These are phyloP conservation scores for Marmota flaviventris DNA, from an alignment of 2,113 vertebrate species.

Conservation along the genomic window DNA sequence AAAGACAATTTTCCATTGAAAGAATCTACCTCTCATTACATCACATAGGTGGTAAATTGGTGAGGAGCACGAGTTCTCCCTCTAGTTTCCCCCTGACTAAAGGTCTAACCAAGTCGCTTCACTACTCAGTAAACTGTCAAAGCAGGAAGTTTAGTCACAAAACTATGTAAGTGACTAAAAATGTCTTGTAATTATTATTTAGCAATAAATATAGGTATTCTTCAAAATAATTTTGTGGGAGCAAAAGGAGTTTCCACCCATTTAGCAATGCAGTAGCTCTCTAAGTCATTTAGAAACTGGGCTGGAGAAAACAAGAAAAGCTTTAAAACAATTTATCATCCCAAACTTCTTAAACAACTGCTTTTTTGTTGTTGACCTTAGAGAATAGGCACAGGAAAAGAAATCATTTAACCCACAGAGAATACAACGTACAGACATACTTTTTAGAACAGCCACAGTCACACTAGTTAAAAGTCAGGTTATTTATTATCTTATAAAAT, in stretches of 20 bases:
- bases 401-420: slow-evolving; percentile 64
- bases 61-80: neutral
- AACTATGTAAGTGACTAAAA: slow-evolving; percentile 72
- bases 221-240: slow-evolving; percentile 62
- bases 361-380: neutral
- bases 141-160: slow-evolving; percentile 69
- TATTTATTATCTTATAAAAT: slow-evolving; percentile 34
- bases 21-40: neutral
- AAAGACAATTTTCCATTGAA: neutral
- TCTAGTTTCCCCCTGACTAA: neutral
- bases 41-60: neutral
- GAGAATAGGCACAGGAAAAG: slow-evolving; percentile 53
- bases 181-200: slow-evolving; percentile 40
- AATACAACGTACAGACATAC: neutral
- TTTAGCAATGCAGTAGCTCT: slow-evolving; percentile 64
- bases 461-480: neutral
- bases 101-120: neutral
- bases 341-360: slow-evolving; percentile 62
- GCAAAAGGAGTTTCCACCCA: slow-evolving; percentile 49
- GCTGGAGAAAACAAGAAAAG: slow-evolving; percentile 37
- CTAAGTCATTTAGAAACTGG: slow-evolving; percentile 69
- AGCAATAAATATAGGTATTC: slow-evolving; percentile 73
- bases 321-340: slow-evolving; percentile 72
- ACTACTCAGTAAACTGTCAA: neutral
- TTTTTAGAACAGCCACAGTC: neutral